phyloP scores from a whole-genome alignment of 2,888 invertebrate species.

The Sarcophaga rosellei region DNA sequence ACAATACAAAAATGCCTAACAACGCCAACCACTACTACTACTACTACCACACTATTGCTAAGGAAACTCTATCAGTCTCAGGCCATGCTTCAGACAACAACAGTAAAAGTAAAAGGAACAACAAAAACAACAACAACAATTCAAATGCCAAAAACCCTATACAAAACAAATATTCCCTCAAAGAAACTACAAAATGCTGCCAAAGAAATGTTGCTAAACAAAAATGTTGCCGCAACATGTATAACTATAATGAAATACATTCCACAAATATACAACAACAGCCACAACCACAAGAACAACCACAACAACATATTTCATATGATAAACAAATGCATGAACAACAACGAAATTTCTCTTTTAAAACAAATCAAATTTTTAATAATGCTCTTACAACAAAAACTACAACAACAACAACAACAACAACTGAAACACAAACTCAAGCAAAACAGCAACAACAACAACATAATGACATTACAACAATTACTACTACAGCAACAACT shows the following conservation, averaged over 20 bases:
- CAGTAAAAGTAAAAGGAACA: conserved; percentile 43
- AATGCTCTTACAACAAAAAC: conserved; percentile 66
- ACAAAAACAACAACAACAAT: conserved; percentile 21
- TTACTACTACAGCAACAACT: background rate
- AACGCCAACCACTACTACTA: conserved; percentile 57
- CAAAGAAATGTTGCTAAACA: conserved; percentile 68
- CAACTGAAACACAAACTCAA: conserved; percentile 30
- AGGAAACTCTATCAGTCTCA: conserved; percentile 43
- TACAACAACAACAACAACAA: conserved; percentile 73
- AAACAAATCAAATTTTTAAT: conserved; percentile 6
- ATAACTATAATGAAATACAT: conserved; percentile 18
- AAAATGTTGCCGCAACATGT: conserved; percentile 56
- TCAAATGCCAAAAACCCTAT: conserved; percentile 16
- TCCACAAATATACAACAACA: conserved; percentile 54
- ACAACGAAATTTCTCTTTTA: conserved; percentile 58
- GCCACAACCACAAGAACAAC: conserved; percentile 55
- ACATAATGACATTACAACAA: conserved; percentile 39
- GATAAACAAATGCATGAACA: conserved; percentile 19
- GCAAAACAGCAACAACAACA: conserved; percentile 18
- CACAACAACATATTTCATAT: background rate
- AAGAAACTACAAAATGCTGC: conserved; percentile 68
- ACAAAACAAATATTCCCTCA: conserved; percentile 49
- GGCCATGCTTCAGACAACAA: conserved; percentile 39
- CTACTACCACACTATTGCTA: conserved; percentile 46
- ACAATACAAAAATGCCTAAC: conserved; percentile 50